Evolutionary conservation across 2,888 invertebrate species (phyloP).

Genomic region (Ptilodon capucinus): DNA sequence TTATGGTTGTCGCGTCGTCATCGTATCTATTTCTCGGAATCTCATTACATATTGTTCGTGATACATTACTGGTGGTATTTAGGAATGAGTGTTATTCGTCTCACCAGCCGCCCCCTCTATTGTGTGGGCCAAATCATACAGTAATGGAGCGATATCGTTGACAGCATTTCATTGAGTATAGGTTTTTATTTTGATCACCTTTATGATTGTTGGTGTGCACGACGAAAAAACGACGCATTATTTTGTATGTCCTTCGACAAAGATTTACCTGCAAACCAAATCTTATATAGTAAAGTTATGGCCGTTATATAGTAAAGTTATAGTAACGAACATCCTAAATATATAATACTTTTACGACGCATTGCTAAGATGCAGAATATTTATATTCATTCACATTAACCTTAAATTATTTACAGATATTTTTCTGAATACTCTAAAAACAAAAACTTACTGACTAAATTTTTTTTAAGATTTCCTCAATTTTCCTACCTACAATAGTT

Average conservation of each 20-base stretch:
- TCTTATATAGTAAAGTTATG: not conserved
- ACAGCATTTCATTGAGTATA: not conserved
- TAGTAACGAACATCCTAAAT: too few species aligned
- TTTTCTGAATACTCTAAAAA: too few species aligned
- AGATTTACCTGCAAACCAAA: too few species aligned
- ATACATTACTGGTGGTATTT: slow-evolving; percentile 56
- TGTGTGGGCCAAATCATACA: slow-evolving; percentile 1
- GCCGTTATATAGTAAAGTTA: too few species aligned
- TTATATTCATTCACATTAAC: too few species aligned
- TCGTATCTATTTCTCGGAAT: slow-evolving; percentile 31
- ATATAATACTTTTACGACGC: too few species aligned
- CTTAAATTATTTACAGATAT: too few species aligned
- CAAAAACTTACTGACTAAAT: too few species aligned
- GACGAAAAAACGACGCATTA: not conserved
- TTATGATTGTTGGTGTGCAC: not conserved
- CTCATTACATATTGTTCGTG: slow-evolving; percentile 46
- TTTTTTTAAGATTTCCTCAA: too few species aligned
- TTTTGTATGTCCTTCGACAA: too few species aligned
- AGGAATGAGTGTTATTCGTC: slow-evolving; percentile 56
- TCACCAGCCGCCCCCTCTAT: slow-evolving; percentile 27
- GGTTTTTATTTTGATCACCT: not conserved
- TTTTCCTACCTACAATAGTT: slow-evolving; percentile 2
- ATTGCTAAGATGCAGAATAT: too few species aligned
- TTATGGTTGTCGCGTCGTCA: slow-evolving; percentile 18
- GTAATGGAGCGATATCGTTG: not conserved